Percentiles rank a stretch among this genome's conserved stretches.
Conservation (phyloP, 1,140 invertebrate species). For the Calliopsis andreniformis region DNA sequence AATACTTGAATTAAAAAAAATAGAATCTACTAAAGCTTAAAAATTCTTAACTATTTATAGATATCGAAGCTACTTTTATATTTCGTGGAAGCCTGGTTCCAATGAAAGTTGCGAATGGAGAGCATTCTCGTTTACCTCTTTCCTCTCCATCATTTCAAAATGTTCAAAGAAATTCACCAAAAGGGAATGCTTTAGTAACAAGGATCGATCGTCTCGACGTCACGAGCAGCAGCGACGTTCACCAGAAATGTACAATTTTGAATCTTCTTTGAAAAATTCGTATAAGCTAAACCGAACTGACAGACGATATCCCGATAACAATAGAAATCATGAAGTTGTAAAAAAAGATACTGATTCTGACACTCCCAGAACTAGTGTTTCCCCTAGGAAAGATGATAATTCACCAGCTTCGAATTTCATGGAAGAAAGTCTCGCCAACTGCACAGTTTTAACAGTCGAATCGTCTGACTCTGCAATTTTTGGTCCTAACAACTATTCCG, state of each 20-base stretch:
- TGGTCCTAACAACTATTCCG: background rate
- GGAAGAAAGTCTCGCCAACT: background rate
- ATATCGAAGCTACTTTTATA: background rate
- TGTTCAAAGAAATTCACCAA: background rate
- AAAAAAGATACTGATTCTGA: background rate
- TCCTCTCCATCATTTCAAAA: background rate
- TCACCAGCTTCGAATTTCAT: background rate
- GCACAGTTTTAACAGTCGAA: background rate
- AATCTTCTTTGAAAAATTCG: background rate
- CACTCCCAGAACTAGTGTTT: no score
- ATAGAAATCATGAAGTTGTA: background rate
- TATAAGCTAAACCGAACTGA: background rate
- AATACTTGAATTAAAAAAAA: no score
- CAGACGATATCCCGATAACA: no score
- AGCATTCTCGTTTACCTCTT: background rate
- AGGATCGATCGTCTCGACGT: background rate
- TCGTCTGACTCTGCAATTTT: no score
- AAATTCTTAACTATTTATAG: slow-evolving; percentile 1
- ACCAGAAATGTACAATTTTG: no score
- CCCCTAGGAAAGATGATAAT: no score
- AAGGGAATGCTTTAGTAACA: no score
- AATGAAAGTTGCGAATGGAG: background rate
- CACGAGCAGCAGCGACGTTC: no score
- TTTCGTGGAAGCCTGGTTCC: background rate
- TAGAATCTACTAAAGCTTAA: no score